Evolutionary conservation across 2,888 invertebrate species (phyloP), one percentile per base, ranked within the genome.

Genomic region (Sarcophaga caerulescens): DNA sequence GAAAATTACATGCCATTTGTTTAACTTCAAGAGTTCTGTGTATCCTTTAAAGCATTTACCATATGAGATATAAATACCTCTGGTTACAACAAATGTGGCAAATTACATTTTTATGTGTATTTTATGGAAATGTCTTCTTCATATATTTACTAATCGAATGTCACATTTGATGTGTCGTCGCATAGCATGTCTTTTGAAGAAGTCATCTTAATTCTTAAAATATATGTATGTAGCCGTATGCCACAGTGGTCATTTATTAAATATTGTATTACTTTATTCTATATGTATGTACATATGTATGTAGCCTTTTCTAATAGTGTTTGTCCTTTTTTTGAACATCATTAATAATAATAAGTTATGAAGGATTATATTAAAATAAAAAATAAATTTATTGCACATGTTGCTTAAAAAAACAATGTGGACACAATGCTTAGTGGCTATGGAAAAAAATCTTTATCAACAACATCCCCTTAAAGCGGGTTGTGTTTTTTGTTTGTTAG

Each of bases 71-170:
- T 65, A 65, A 74, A 80, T 75, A 87, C 85, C 76, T 83, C 69
- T 89, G 89, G 89, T 90, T 90, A 90, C 89, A 90, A 89, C 91
- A 91, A 91, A 91, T 91, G 91, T 89, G 88, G 88, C 87, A 91
- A 91, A 91, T 91, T 90, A 90, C 89, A 88, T 88, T 91, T 91
- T 91, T 91, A 91, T 91, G 91, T 88, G 87, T 85, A 89, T 91
- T 91, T 91, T 91, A 91, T 91, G 91, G 89, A 90, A 91, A 91
- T 90, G 69, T 69, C 25, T 82, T 52, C 52, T 35, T 65, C 23
- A 17, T 65, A 11, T 66, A n/a, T 19, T 19, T 85, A 83, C 81
- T 89, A 88, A 89, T 89, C 88, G 88, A 88, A 89, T 89, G 89
- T 88, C 88, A 89, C 88, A 88, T 89, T 88, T 76, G 52, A 82